Evolutionary conservation across 2,797 vertebrate genomes (phyloP).

Genomic region (Pyrocephalus nanus): DNA sequence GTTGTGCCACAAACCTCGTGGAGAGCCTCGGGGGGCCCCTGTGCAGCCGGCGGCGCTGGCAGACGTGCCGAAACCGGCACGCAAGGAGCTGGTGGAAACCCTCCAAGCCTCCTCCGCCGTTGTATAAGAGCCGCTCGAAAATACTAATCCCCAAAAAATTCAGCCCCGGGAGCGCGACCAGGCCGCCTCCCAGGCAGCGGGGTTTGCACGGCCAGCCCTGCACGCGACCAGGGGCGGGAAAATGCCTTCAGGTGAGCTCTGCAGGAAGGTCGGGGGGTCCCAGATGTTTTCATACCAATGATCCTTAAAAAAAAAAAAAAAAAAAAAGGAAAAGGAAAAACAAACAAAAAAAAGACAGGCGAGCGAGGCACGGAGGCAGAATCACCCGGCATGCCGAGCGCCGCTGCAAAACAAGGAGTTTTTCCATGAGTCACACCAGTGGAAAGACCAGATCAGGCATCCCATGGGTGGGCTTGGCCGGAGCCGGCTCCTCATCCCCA

Average conservation of each 20-base stretch:
- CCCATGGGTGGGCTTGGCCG: background rate
- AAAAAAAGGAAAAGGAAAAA: background rate
- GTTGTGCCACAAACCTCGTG: background rate
- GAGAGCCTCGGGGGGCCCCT: background rate
- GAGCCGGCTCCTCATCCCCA: background rate
- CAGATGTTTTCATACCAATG: background rate
- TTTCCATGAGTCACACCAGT: constrained; percentile 46
- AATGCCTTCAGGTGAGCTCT: background rate
- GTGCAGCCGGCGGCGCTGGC: fast-evolving
- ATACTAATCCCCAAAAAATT: background rate
- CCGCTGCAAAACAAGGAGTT: background rate
- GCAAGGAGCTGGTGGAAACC: background rate
- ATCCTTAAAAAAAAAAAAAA: background rate
- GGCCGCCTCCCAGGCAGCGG: background rate
- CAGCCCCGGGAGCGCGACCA: background rate
- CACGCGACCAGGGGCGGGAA: fast-evolving
- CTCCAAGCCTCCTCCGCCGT: background rate
- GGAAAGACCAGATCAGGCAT: background rate
- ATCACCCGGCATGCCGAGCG: background rate
- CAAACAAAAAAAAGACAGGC: background rate
- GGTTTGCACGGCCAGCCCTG: background rate
- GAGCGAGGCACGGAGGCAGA: background rate
- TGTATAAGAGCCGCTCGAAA: background rate
- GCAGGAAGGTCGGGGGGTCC: background rate
- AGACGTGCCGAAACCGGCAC: background rate